Percentiles rank a stretch among this genome's conserved stretches.
These are phyloP conservation scores for Trachelus stipa DNA, from an alignment of 2,888 invertebrate genomes.

Conservation along the genomic window DNA sequence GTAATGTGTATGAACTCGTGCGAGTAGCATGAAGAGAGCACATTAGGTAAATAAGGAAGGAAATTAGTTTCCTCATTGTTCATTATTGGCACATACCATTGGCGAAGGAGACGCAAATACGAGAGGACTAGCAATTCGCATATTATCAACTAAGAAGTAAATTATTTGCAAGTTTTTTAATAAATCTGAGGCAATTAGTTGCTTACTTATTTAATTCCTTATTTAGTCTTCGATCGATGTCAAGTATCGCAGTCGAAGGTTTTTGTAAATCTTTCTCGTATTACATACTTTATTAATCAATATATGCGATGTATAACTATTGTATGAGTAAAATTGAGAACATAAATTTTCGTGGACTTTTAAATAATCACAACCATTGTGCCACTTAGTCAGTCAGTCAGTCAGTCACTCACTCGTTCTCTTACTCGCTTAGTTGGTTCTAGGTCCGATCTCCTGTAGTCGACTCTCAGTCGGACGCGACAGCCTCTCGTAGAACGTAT, in stretches of 20 bases:
- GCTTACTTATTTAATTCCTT: not conserved
- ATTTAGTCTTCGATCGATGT: not conserved
- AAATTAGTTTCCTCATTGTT: not conserved
- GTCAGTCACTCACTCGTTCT: constrained; percentile 29
- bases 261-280: not conserved
- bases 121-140: not conserved
- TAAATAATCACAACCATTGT: constrained; percentile 2
- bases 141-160: too few species aligned
- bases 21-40: too few species aligned
- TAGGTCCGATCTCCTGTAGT: constrained; percentile 5
- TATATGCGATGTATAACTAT: not conserved
- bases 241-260: not conserved
- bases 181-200: not conserved
- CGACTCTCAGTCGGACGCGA: constrained; percentile 1
- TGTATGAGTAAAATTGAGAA: not conserved
- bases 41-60: not conserved
- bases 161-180: too few species aligned
- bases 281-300: not conserved
- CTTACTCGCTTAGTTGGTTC: constrained; percentile 22
- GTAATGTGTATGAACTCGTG: too few species aligned
- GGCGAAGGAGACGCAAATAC: not conserved
- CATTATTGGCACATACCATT: not conserved
- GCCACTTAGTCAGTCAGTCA: constrained; percentile 34
- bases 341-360: not conserved
- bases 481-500: not conserved